These are phyloP conservation scores for Nezara viridula DNA, from an alignment of 2,888 invertebrate genomes.

Conservation along the genomic window DNA sequence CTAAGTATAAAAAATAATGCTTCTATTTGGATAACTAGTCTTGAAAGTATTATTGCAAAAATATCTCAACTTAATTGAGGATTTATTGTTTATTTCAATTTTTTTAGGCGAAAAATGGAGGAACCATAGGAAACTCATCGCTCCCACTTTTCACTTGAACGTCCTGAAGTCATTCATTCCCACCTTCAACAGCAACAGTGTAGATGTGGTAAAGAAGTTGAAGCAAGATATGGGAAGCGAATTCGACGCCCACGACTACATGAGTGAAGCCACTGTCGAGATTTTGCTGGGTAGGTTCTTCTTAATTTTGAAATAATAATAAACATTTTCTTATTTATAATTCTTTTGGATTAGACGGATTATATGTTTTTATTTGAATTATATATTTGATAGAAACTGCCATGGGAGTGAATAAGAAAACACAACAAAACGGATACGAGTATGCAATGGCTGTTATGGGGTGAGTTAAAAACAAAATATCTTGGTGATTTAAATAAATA, in stretches of 20 bases:
- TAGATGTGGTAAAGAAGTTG: slow-evolving; percentile 74
- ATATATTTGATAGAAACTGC: slow-evolving; percentile 79
- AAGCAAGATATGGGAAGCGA: slow-evolving; percentile 62
- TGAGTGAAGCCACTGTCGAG: slow-evolving; percentile 67
- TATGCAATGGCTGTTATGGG: slow-evolving; percentile 92
- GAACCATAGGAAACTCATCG: slow-evolving; percentile 86
- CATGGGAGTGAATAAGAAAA: slow-evolving; percentile 88
- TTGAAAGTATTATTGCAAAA: too few relatives aligned
- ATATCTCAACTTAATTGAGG: too few relatives aligned
- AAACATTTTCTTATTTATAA: background rate
- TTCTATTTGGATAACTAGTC: too few relatives aligned
- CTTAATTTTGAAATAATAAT: background rate
- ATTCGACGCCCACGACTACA: slow-evolving; percentile 68
- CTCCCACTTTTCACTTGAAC: slow-evolving; percentile 90
- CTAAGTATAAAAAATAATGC: too few relatives aligned
- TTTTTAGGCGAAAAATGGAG: slow-evolving; percentile 84
- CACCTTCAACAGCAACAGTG: slow-evolving; percentile 86
- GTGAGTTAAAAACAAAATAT: slow-evolving; percentile 68
- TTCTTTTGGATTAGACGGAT: background rate
- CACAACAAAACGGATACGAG: slow-evolving; percentile 80
- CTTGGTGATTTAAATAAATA: background rate
- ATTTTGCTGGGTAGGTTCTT: slow-evolving; percentile 66
- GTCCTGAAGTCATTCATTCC: slow-evolving; percentile 89
- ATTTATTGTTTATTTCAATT: background rate
- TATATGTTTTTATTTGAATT: background rate